Evolutionary conservation across 1,140 invertebrate genomes (phyloP).

Genomic region (Dreissena polymorpha): DNA sequence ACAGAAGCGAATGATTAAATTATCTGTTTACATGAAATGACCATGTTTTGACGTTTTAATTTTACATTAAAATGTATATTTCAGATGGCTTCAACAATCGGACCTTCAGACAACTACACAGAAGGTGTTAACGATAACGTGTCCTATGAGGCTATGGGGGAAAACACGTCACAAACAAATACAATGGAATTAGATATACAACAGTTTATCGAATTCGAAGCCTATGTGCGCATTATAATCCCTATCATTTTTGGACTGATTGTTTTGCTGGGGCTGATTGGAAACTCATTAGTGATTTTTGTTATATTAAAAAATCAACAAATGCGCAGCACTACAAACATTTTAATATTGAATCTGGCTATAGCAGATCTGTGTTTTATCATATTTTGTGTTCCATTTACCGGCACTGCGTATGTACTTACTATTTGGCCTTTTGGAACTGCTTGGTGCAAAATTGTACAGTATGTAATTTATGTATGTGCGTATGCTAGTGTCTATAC

Average conservation of each 20-base stretch:
- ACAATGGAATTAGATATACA: background rate
- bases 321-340: constrained; percentile 96
- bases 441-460: constrained; percentile 93
- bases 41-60: too few species aligned
- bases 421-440: constrained; percentile 92
- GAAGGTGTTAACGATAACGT: too few species aligned
- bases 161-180: too few species aligned
- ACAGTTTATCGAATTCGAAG: constrained; percentile 57
- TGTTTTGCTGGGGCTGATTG: constrained; percentile 91
- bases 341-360: constrained; percentile 92
- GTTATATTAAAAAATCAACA: constrained; percentile 92
- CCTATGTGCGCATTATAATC: constrained; percentile 80
- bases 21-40: too few species aligned
- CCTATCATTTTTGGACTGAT: constrained; percentile 94
- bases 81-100: too few species aligned
- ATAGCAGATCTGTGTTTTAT: constrained; percentile 96
- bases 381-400: constrained; percentile 93
- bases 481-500: constrained; percentile 97
- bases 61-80: too few species aligned
- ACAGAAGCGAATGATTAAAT: too few species aligned
- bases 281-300: constrained; percentile 93
- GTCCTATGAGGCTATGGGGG: too few species aligned
- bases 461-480: constrained; percentile 87
- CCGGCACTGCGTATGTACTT: constrained; percentile 78
- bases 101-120: too few species aligned